Conservation (phyloP, 2,113 vertebrate species). For the Morone chrysops region DNA sequence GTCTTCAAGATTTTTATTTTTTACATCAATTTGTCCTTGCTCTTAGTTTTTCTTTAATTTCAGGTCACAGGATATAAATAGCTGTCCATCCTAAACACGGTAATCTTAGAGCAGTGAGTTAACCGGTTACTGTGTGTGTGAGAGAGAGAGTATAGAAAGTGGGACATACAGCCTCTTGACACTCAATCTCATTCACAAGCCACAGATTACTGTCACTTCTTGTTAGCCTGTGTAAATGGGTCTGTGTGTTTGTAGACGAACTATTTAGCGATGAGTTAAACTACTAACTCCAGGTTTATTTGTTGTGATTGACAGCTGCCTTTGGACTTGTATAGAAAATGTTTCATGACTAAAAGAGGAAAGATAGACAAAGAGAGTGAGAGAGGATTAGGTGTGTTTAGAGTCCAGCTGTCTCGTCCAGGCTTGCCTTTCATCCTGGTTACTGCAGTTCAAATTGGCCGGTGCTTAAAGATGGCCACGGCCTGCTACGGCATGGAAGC, state of each 20-base stretch:
- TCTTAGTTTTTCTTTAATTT: background rate
- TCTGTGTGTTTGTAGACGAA: background rate
- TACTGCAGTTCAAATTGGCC: slow-evolving; percentile 1
- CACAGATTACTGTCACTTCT: slow-evolving; percentile 66
- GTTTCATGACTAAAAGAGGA: background rate
- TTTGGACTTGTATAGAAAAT: background rate
- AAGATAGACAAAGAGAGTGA: background rate
- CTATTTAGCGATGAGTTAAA: slow-evolving; percentile 10
- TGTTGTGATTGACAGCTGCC: background rate
- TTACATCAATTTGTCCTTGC: fast-evolving
- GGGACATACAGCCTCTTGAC: slow-evolving; percentile 53
- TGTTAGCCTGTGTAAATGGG: slow-evolving; percentile 22
- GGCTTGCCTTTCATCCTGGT: background rate
- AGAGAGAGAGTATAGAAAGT: slow-evolving; percentile 39
- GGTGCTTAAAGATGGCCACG: background rate
- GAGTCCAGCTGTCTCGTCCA: background rate
- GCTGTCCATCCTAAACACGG: slow-evolving; percentile 21
- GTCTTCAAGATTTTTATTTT: background rate
- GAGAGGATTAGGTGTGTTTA: slow-evolving; percentile 4
- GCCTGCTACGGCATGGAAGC: background rate
- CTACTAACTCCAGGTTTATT: background rate
- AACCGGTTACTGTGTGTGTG: slow-evolving; percentile 20
- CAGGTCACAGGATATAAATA: slow-evolving; percentile 54
- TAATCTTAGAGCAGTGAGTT: slow-evolving; percentile 48
- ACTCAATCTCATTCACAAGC: slow-evolving; percentile 60